Percentiles rank a stretch among this genome's conserved stretches.
These are phyloP conservation scores for Bombus pyrosoma DNA, from an alignment of 1,140 invertebrate species.

Conservation along the genomic window DNA sequence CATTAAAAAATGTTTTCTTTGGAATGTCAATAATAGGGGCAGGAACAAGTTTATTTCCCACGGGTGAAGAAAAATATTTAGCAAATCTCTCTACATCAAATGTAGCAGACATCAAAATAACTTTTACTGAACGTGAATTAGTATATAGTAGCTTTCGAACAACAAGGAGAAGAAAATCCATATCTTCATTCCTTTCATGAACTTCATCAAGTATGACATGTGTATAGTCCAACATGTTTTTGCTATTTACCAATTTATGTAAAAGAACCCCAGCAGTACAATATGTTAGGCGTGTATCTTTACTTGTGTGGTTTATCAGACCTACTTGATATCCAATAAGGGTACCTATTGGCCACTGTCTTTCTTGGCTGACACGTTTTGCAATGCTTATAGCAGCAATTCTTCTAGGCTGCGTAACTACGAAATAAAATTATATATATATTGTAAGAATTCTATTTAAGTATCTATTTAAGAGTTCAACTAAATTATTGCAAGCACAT, in stretches of 20 bases:
- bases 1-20: constrained; percentile 82
- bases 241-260: constrained; percentile 87
- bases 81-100: constrained; percentile 89
- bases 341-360: constrained; percentile 89
- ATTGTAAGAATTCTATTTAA: background rate
- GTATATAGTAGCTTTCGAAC: constrained; percentile 91
- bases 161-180: constrained; percentile 95
- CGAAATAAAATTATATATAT: constrained; percentile 12
- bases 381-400: constrained; percentile 93
- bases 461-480: background rate
- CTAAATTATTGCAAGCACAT: background rate
- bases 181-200: constrained; percentile 97
- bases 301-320: constrained; percentile 83
- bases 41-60: constrained; percentile 77
- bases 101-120: constrained; percentile 95
- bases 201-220: constrained; percentile 98
- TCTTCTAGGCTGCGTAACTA: constrained; percentile 92
- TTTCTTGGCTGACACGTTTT: constrained; percentile 89
- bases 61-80: constrained; percentile 88
- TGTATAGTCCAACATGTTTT: constrained; percentile 86
- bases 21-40: constrained; percentile 85
- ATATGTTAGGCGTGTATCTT: constrained; percentile 92
- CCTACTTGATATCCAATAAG: constrained; percentile 93
- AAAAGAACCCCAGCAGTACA: constrained; percentile 93
- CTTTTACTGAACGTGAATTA: constrained; percentile 88